Evolutionary conservation across 2,888 invertebrate genomes (phyloP).

Genomic region (Ypsolopha scabrella): DNA sequence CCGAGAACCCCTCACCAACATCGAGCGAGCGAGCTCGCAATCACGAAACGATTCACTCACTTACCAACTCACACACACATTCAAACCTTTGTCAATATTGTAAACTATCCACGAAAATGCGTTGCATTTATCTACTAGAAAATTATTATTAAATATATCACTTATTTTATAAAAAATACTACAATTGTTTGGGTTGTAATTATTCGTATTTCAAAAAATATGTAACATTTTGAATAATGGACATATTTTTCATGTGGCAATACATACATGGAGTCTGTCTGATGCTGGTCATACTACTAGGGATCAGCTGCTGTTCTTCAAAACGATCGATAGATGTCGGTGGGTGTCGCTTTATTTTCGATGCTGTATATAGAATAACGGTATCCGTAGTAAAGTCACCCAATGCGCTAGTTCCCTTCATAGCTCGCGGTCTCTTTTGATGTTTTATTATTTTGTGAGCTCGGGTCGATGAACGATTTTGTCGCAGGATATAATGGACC

Average conservation of each 20-base stretch:
- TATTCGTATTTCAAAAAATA: too few relatives aligned
- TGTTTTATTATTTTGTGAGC: constrained; percentile 26
- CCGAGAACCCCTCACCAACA: constrained; percentile 24
- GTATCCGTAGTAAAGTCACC: constrained; percentile 61
- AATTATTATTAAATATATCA: too few relatives aligned
- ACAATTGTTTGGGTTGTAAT: too few relatives aligned
- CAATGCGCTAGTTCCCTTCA: constrained; percentile 41
- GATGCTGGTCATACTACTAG: constrained; percentile 34
- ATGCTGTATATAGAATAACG: constrained; percentile 36
- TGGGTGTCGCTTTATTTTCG: constrained; percentile 65
- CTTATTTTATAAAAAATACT: too few relatives aligned
- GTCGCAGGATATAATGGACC: constrained; percentile 25
- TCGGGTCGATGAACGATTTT: constrained; percentile 44
- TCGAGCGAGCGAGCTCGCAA: too few relatives aligned
- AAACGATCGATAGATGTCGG: constrained; percentile 66
- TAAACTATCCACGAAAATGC: too few relatives aligned
- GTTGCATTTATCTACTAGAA: too few relatives aligned
- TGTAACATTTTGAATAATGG: not conserved
- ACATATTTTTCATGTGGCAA: not conserved
- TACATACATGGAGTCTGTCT: not conserved
- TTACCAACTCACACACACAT: constrained; percentile 19
- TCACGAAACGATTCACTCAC: constrained; percentile 8
- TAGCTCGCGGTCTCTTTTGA: constrained; percentile 45
- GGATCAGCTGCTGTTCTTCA: constrained; percentile 56
- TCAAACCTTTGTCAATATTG: too few relatives aligned